These are phyloP conservation scores for Pandemis cinnamomeana DNA, from an alignment of 2,888 invertebrate genomes.

Conservation along the genomic window DNA sequence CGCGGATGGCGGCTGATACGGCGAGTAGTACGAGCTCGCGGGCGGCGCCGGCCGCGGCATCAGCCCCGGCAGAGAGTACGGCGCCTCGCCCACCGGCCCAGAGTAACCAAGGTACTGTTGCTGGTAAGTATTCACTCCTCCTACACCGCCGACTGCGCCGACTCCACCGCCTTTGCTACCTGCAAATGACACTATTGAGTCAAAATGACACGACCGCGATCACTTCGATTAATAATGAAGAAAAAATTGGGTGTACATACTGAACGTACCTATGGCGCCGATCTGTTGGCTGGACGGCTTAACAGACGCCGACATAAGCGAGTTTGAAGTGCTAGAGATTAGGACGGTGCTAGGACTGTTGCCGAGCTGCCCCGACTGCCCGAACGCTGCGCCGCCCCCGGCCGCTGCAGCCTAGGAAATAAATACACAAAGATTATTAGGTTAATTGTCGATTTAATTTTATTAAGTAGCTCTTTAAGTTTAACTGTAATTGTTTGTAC, in stretches of 20 bases:
- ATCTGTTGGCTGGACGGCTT: constrained; percentile 93
- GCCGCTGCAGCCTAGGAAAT: constrained; percentile 74
- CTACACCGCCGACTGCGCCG: constrained; percentile 72
- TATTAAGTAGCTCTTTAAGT: too few relatives aligned
- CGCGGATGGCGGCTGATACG: constrained; percentile 79
- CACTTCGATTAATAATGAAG: neutral
- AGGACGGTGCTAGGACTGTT: constrained; percentile 94
- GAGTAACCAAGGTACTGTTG: constrained; percentile 81
- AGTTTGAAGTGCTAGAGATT: constrained; percentile 94
- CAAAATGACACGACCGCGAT: neutral
- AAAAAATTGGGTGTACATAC: constrained; percentile 17
- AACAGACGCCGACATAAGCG: constrained; percentile 94
- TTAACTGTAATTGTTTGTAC: too few relatives aligned
- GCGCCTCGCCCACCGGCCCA: constrained; percentile 75
- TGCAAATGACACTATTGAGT: constrained; percentile 43
- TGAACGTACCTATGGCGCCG: constrained; percentile 89
- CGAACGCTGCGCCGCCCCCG: constrained; percentile 88
- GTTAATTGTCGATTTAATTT: neutral
- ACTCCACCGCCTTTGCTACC: constrained; percentile 76
- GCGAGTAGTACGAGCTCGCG: constrained; percentile 79
- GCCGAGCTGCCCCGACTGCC: constrained; percentile 91
- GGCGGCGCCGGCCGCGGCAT: constrained; percentile 79
- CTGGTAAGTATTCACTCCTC: constrained; percentile 78
- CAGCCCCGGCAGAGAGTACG: constrained; percentile 76
- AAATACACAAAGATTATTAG: neutral